Percentiles rank a stretch among this genome's conserved stretches.
Evolutionary conservation across 2,797 vertebrate species (phyloP).

Genomic region (Hemitrygon akajei): DNA sequence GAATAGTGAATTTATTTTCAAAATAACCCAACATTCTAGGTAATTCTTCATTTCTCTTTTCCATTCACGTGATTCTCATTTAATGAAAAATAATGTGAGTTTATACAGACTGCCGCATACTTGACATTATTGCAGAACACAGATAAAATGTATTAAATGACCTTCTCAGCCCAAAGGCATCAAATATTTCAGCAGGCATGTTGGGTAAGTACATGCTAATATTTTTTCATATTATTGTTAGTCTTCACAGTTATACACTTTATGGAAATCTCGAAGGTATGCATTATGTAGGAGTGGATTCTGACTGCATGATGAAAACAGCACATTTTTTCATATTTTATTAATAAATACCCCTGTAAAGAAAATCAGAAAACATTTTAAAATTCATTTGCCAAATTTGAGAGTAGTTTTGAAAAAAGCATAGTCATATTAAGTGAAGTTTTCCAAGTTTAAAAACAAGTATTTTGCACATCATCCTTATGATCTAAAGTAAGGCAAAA

Average conservation of each 20-base stretch:
- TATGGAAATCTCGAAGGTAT: slow-evolving; percentile 15
- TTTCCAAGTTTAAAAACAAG: background rate
- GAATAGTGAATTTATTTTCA: background rate
- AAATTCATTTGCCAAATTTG: background rate
- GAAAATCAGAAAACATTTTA: background rate
- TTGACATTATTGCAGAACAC: background rate
- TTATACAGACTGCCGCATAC: background rate
- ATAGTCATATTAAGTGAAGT: background rate
- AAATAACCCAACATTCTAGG: background rate
- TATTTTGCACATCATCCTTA: background rate
- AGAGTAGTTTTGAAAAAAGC: background rate
- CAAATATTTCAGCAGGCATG: background rate
- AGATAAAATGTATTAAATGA: background rate
- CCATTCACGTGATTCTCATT: background rate
- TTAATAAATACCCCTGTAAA: background rate
- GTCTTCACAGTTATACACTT: background rate
- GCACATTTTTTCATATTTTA: background rate
- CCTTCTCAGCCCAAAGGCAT: background rate
- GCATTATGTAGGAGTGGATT: background rate
- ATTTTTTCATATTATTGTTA: background rate
- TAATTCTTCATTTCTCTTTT: background rate
- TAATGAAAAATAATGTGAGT: background rate
- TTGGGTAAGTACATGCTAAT: background rate
- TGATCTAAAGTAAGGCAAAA: too few relatives aligned
- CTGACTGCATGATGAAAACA: background rate